Base-by-base conservation (phyloP, 2,888 invertebrate genomes). In the Prosapia bicincta region DNA sequence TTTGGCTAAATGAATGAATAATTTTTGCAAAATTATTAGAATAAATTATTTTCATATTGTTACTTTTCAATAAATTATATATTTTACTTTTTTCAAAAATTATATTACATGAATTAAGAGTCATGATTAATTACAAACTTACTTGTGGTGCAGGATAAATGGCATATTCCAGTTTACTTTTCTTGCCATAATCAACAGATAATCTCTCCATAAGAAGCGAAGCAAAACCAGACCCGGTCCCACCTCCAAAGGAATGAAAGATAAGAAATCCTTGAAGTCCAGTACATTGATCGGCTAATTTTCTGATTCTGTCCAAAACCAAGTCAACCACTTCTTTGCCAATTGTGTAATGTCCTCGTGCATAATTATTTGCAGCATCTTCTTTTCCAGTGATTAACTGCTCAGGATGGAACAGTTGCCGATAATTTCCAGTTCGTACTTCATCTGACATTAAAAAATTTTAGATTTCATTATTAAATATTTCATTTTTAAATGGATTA, bases 341-440 rank as follows among this genome's bases (percentile, higher is more conserved):
- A 83, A 98, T 95, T 81, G 97, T 98, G 89, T 98, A 98, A 87
- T 98, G 98, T 77, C 91, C 90, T 71, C 91, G 86, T 26, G 90
- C 91, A 81, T 91, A 91, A 83, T 91, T 91, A 83, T 91, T 30
- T 30, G 30, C 30, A 30, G 30, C 97, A 84, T 97, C 97, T 87
- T 97, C 97, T 86, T 98, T 98, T 82, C 97, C 97, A 82, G 96
- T 96, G 86, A 97, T 96, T 85, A 97, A 89, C 87, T 98, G 97
- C 87, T 98, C 97, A 78, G 97, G 98, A 86, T 98, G 97, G 91
- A 97, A 98, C 83, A 98, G 90, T 86, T 96, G 96, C 80, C 96
- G 90, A 89, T 97, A 98, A 81, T 95, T 95, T 83, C 96, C 96
- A 75, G 95, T 95, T 82, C 96, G 92, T 80, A 96, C 95, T 88